Conservation (phyloP, 2,113 vertebrate genomes). For the Carassius carassius region DNA sequence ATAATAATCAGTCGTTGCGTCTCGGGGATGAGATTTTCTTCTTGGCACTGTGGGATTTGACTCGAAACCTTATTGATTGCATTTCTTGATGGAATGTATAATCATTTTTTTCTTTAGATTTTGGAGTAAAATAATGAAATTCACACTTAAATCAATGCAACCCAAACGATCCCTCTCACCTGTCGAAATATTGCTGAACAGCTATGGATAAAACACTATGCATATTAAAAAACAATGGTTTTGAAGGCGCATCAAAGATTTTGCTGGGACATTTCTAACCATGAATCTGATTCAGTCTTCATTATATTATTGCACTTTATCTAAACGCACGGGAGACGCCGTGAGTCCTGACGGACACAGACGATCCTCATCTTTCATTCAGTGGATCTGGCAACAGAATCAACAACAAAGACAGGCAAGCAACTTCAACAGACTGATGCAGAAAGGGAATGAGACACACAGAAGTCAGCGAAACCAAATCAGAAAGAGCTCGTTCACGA, state of each 20-base stretch:
- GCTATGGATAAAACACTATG: not conserved
- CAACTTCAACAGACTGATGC: not conserved
- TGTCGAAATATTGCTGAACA: not conserved
- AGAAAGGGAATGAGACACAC: not conserved
- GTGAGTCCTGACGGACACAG: not conserved
- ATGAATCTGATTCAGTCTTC: slow-evolving; percentile 31
- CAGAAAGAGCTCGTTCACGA: not conserved
- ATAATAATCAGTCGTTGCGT: not conserved
- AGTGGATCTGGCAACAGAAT: not conserved
- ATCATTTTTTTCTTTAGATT: not conserved
- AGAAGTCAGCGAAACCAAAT: not conserved
- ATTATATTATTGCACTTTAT: slow-evolving; percentile 20
- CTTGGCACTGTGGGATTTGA: not conserved
- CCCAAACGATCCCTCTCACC: not conserved
- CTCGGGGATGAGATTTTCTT: not conserved
- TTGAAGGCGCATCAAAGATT: not conserved
- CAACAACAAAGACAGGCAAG: not conserved
- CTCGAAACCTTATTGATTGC: not conserved
- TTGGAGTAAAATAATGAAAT: not conserved
- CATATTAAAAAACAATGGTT: not conserved
- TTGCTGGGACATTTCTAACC: not conserved
- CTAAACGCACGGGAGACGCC: not conserved
- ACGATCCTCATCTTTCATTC: not conserved
- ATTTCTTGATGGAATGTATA: not conserved
- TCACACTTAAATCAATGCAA: not conserved